Conservation (phyloP, 1,140 invertebrate genomes). For the Drosophila lowei region DNA sequence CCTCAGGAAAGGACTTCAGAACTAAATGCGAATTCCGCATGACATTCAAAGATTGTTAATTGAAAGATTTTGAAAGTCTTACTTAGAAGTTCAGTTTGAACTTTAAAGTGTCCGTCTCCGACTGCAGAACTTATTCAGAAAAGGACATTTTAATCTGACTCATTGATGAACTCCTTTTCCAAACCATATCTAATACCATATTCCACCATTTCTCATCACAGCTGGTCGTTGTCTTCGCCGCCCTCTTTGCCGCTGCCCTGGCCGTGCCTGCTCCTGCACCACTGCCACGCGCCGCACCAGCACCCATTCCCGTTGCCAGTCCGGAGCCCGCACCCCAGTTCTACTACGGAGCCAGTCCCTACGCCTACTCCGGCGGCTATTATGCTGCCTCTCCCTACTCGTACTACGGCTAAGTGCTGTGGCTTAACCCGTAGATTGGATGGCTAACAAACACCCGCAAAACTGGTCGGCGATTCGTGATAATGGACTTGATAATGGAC, state of each 20-base stretch:
- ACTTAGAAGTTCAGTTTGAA: no score
- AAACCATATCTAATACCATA: no score
- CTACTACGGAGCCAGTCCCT: conserved; percentile 69
- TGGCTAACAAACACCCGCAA: conserved; percentile 20
- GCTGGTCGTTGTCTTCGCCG: conserved; percentile 72
- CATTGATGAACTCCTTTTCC: no score
- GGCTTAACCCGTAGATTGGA: conserved; percentile 20
- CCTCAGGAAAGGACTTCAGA: no score
- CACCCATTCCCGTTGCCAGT: conserved; percentile 59
- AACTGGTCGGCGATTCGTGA: conserved; percentile 32
- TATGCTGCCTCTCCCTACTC: conserved; percentile 74
- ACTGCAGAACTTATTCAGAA: no score
- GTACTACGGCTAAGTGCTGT: conserved; percentile 65
- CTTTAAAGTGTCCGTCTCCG: no score
- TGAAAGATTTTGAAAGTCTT: no score
- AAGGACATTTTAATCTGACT: no score
- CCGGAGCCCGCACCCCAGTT: conserved; percentile 73
- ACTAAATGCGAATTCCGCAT: no score
- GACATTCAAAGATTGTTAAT: no score
- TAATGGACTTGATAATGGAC: conserved; percentile 57
- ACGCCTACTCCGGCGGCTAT: conserved; percentile 68
- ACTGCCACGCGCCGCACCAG: conserved; percentile 58
- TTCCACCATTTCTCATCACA: background rate
- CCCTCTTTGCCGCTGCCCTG: conserved; percentile 68
- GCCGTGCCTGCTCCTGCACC: conserved; percentile 61